Conservation (phyloP, 2,888 invertebrate genomes). For the Eulithis prunata region DNA sequence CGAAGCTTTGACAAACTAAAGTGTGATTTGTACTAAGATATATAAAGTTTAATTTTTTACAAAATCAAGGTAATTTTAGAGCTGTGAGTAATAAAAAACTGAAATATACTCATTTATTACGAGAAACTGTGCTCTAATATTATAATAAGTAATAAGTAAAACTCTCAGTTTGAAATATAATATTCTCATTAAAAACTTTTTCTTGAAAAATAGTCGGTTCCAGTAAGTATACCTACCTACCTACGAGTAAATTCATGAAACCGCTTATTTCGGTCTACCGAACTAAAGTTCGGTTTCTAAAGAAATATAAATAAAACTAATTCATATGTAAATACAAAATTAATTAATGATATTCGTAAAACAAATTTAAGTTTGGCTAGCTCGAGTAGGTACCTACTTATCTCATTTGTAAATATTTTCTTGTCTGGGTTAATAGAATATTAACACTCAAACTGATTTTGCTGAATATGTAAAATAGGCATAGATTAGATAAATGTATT, state of each 20-base stretch:
- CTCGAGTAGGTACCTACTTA: too few relatives aligned
- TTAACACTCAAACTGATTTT: too few relatives aligned
- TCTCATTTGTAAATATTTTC: too few relatives aligned
- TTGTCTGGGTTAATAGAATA: too few relatives aligned
- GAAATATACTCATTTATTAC: too few relatives aligned
- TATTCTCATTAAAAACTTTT: too few relatives aligned
- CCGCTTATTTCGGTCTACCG: slow-evolving; percentile 3
- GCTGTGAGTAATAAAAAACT: neutral
- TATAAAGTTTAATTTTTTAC: neutral
- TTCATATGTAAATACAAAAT: slow-evolving; percentile 3
- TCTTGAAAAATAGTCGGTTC: neutral
- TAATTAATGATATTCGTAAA: slow-evolving; percentile 1
- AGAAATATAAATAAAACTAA: slow-evolving; percentile 6
- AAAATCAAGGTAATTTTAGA: neutral
- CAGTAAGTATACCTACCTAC: too few relatives aligned
- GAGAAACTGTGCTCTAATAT: too few relatives aligned
- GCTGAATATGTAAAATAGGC: too few relatives aligned
- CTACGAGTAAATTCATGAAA: neutral
- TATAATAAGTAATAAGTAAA: too few relatives aligned
- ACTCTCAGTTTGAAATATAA: too few relatives aligned
- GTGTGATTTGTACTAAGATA: neutral
- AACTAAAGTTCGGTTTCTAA: neutral
- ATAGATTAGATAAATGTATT: too few relatives aligned
- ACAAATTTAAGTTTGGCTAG: slow-evolving; percentile 7
- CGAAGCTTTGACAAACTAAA: neutral